These are phyloP conservation scores for Gisinianus flammeolus DNA, from an alignment of 2,888 invertebrate species.

Conservation along the genomic window DNA sequence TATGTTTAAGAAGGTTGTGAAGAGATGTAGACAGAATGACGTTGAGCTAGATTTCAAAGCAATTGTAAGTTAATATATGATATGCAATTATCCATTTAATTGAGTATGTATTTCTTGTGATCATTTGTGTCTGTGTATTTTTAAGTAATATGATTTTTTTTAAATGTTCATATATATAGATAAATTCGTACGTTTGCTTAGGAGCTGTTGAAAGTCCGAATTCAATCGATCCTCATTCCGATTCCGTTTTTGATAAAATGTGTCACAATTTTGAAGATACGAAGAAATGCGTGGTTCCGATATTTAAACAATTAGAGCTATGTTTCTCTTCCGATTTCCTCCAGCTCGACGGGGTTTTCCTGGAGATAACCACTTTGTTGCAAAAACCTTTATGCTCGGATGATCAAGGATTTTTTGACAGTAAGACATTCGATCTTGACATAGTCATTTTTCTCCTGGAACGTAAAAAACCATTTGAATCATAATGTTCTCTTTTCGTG, in stretches of 20 bases:
- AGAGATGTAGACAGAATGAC: slow-evolving; percentile 18
- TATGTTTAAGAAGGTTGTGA: not conserved
- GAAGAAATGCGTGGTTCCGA: slow-evolving; percentile 13
- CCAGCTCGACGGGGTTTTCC: slow-evolving; percentile 21
- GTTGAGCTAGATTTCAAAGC: slow-evolving; percentile 21
- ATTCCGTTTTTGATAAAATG: not conserved
- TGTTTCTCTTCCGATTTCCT: slow-evolving; percentile 13
- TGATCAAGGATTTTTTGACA: slow-evolving; percentile 22
- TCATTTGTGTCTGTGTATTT: not conserved
- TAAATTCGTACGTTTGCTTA: slow-evolving; percentile 7
- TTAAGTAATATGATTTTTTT: not conserved
- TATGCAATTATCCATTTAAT: too few species aligned
- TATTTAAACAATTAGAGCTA: slow-evolving; percentile 12
- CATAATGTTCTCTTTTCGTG: too few species aligned
- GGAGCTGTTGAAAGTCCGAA: not conserved
- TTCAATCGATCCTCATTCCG: not conserved
- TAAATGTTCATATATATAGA: not conserved
- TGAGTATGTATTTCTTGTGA: not conserved
- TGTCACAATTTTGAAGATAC: slow-evolving; percentile 10
- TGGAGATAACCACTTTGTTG: not conserved
- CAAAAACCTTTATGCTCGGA: slow-evolving; percentile 12
- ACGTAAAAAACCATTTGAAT: too few species aligned
- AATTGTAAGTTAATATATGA: slow-evolving; percentile 17
- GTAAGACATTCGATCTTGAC: too few species aligned
- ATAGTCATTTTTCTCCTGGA: too few species aligned